These are phyloP conservation scores for Sphaerophoria rueppellii DNA, from an alignment of 2,888 invertebrate species.

Conservation along the genomic window DNA sequence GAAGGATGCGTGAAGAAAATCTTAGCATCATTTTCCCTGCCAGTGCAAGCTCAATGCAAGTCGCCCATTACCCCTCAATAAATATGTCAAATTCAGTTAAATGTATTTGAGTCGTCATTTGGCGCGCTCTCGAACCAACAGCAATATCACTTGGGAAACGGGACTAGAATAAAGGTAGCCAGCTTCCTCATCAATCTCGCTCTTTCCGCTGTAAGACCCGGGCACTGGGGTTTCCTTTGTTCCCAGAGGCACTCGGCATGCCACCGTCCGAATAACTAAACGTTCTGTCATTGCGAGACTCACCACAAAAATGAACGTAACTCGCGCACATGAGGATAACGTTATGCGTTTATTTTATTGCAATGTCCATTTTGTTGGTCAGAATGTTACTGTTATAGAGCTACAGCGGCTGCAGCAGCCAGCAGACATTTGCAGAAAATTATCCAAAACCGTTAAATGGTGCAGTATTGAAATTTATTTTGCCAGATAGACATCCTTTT, in stretches of 20 bases:
- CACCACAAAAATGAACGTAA: neutral
- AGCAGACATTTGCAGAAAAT: slow-evolving; percentile 20
- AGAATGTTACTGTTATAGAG: slow-evolving; percentile 32
- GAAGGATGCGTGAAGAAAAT: slow-evolving; percentile 57
- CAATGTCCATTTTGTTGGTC: slow-evolving; percentile 58
- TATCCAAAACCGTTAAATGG: slow-evolving; percentile 79
- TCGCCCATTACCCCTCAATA: slow-evolving; percentile 37
- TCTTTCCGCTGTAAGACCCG: slow-evolving; percentile 6
- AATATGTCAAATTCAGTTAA: slow-evolving; percentile 69
- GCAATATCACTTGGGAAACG: slow-evolving; percentile 40
- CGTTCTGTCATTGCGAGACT: slow-evolving; percentile 29
- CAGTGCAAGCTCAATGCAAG: neutral
- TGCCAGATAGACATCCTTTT: too few species aligned
- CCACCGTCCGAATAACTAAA: neutral
- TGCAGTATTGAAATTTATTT: slow-evolving; percentile 81
- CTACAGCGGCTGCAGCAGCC: slow-evolving; percentile 11
- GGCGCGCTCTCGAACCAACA: slow-evolving; percentile 2
- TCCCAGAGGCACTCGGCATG: neutral
- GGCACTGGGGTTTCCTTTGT: slow-evolving; percentile 38
- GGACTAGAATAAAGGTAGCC: slow-evolving; percentile 49
- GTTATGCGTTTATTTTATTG: slow-evolving; percentile 55
- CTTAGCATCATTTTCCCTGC: slow-evolving; percentile 28
- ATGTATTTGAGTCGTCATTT: slow-evolving; percentile 63
- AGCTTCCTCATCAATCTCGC: slow-evolving; percentile 58
- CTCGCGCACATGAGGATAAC: slow-evolving; percentile 23